phyloP scores from a whole-genome alignment of 1,140 invertebrate species.

The Apolygus lucorum region DNA sequence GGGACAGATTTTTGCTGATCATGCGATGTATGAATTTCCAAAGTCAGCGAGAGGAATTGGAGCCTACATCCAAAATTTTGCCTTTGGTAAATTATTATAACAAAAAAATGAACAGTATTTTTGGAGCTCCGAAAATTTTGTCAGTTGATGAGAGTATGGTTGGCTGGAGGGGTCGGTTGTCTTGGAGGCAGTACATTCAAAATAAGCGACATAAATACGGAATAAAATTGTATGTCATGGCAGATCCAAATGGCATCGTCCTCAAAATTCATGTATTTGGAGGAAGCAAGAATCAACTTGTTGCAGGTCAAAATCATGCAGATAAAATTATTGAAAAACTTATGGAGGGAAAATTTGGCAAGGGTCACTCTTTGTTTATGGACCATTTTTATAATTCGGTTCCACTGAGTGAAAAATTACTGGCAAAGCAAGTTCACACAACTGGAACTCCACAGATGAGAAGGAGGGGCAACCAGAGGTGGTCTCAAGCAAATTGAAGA shows the following conservation, averaged over 20 bases:
- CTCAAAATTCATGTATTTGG: slow-evolving; percentile 25
- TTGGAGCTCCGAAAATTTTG: slow-evolving; percentile 33
- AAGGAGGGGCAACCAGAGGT: too few species aligned
- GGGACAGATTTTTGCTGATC: too few species aligned
- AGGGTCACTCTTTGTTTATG: slow-evolving; percentile 28
- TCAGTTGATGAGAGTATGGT: slow-evolving; percentile 18
- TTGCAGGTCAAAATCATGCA: not conserved
- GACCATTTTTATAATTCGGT: slow-evolving; percentile 23
- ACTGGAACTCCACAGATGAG: too few species aligned
- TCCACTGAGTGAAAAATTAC: not conserved
- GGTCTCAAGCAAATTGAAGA: too few species aligned
- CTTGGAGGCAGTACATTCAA: slow-evolving; percentile 16
- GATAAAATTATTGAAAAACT: not conserved
- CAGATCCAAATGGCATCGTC: slow-evolving; percentile 29
- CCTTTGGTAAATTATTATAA: slow-evolving; percentile 33
- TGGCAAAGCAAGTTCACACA: not conserved
- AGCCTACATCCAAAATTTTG: slow-evolving; percentile 22
- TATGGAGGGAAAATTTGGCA: slow-evolving; percentile 20
- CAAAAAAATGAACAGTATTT: slow-evolving; percentile 33
- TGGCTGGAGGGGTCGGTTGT: slow-evolving; percentile 3
- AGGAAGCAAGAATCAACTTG: not conserved
- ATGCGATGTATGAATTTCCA: not conserved
- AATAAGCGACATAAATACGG: slow-evolving; percentile 18
- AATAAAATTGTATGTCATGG: slow-evolving; percentile 23
- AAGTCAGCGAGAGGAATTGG: not conserved